These are phyloP conservation scores for Fopius arisanus DNA, from an alignment of 1,140 invertebrate genomes.

Conservation along the genomic window DNA sequence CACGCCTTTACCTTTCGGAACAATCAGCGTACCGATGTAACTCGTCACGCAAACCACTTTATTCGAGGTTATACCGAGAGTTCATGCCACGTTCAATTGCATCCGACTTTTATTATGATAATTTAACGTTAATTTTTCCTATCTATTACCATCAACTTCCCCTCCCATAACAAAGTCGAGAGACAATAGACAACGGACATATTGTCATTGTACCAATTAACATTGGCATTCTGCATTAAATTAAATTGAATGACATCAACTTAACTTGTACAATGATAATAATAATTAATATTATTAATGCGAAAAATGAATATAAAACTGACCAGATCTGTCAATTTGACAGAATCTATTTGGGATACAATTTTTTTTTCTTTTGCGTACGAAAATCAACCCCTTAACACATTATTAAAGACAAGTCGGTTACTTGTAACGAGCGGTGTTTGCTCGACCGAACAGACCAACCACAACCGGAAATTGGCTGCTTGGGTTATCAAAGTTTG, in stretches of 20 bases:
- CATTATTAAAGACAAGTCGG: slow-evolving; percentile 49
- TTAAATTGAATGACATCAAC: too few relatives aligned
- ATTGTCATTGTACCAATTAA: too few relatives aligned
- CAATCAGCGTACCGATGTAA: slow-evolving; percentile 61
- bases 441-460: slow-evolving; percentile 52
- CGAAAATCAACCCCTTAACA: slow-evolving; percentile 45
- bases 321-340: too few relatives aligned
- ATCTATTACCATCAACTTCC: not conserved
- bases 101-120: slow-evolving; percentile 11
- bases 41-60: slow-evolving; percentile 58
- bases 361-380: too few relatives aligned
- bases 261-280: too few relatives aligned
- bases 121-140: slow-evolving; percentile 1
- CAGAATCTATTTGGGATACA: too few relatives aligned
- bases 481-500: slow-evolving; percentile 65
- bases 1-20: slow-evolving; percentile 50
- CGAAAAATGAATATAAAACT: too few relatives aligned
- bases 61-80: slow-evolving; percentile 20
- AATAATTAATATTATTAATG: too few relatives aligned
- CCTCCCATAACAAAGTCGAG: too few relatives aligned
- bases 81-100: not conserved
- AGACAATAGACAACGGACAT: too few relatives aligned
- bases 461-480: slow-evolving; percentile 65
- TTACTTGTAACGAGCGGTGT: slow-evolving; percentile 46
- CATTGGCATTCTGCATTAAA: too few relatives aligned